Percentiles rank a stretch among this genome's conserved stretches.
phyloP scores from a whole-genome alignment of 2,113 vertebrate species.

The Percopsis transmontana region DNA sequence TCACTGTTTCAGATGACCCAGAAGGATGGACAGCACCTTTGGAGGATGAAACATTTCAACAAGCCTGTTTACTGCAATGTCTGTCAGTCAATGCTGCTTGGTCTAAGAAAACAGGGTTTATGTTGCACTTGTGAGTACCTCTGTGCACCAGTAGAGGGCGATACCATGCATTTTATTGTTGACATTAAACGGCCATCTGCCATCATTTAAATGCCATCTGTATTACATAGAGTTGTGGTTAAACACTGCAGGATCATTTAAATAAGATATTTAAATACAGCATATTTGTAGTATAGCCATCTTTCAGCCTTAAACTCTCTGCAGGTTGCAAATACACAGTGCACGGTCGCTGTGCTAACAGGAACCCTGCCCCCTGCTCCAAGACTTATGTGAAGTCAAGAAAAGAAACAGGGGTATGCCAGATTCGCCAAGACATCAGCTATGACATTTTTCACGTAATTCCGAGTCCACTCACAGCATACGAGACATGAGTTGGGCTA shows the following conservation, averaged over 20 bases:
- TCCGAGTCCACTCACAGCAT: not conserved
- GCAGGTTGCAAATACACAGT: constrained; percentile 91
- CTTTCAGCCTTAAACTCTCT: not conserved
- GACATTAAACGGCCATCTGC: not conserved
- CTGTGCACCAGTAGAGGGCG: constrained; percentile 43
- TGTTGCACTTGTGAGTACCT: constrained; percentile 87
- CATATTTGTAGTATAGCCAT: not conserved
- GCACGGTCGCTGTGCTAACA: constrained; percentile 90
- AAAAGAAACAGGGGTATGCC: constrained; percentile 87
- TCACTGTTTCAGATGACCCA: constrained; percentile 81
- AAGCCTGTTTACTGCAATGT: constrained; percentile 89
- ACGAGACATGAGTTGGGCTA: constrained; percentile 1
- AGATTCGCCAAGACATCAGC: constrained; percentile 27
- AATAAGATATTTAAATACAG: not conserved
- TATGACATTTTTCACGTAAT: not conserved
- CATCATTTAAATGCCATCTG: too few species aligned
- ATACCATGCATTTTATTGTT: not conserved
- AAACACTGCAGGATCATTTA: not conserved
- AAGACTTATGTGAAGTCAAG: constrained; percentile 92
- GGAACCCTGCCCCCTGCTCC: constrained; percentile 82
- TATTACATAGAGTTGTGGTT: not conserved
- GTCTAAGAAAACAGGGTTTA: constrained; percentile 90
- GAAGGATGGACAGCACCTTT: constrained; percentile 90
- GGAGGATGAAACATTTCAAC: constrained; percentile 91
- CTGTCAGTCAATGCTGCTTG: constrained; percentile 85